Conservation (phyloP, 2,113 vertebrate genomes). For the Pelmatolapia mariae region DNA sequence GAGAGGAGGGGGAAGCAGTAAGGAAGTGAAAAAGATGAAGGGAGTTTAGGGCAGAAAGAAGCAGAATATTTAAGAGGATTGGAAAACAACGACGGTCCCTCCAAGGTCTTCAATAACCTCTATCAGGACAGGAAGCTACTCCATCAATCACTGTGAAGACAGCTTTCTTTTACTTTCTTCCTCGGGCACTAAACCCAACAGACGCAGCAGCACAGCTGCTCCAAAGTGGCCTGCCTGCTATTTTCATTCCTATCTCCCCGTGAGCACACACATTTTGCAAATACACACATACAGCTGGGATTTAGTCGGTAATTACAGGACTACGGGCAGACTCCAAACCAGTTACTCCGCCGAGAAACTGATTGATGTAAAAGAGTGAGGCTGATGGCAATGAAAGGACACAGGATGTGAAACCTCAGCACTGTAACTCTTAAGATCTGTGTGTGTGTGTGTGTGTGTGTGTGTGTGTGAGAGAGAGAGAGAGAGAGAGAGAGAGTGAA, state of each 20-base stretch:
- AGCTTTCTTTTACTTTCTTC: slow-evolving; percentile 10
- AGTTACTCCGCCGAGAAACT: slow-evolving; percentile 3
- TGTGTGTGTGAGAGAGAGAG: not conserved
- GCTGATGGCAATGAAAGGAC: slow-evolving; percentile 4
- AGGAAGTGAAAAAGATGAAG: not conserved
- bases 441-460: not conserved
- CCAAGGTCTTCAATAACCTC: slow-evolving; percentile 37
- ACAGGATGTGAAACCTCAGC: not conserved
- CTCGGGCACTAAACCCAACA: not conserved
- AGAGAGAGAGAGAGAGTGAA: not conserved
- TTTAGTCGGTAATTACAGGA: slow-evolving; percentile 55
- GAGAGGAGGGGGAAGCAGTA: not conserved
- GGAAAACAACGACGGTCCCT: slow-evolving; percentile 40
- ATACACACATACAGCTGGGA: slow-evolving; percentile 25
- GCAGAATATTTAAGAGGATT: slow-evolving; percentile 35
- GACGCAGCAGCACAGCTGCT: slow-evolving; percentile 34
- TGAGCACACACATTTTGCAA: slow-evolving; percentile 21
- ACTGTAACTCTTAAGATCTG: not conserved
- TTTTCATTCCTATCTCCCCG: slow-evolving; percentile 52
- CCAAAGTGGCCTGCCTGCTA: slow-evolving; percentile 19
- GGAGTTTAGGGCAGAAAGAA: not conserved
- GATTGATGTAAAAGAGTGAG: slow-evolving; percentile 24
- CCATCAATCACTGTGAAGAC: slow-evolving; percentile 44
- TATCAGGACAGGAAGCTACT: slow-evolving; percentile 38
- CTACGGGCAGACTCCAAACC: slow-evolving; percentile 7